These are phyloP conservation scores for Paramormyrops hopkinsi DNA, from an alignment of 2,797 vertebrate species.

Conservation along the genomic window DNA sequence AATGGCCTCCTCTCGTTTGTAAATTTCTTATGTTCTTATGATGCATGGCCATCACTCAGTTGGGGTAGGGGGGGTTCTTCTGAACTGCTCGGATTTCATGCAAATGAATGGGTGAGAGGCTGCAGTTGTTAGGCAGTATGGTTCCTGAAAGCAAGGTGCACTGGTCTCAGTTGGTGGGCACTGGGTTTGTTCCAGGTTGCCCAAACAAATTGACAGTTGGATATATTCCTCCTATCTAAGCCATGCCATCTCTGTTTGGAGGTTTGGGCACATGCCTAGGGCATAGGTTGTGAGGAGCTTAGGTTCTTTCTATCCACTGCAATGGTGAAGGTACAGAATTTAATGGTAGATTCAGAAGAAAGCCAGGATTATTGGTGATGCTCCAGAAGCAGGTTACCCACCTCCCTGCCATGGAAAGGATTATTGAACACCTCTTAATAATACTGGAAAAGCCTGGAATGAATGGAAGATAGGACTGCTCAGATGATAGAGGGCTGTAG, in stretches of 20 bases:
- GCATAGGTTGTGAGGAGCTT: not conserved
- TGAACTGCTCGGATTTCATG: not conserved
- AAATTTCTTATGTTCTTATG: not conserved
- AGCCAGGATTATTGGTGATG: not conserved
- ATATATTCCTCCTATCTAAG: not conserved
- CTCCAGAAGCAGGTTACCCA: not conserved
- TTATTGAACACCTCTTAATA: not conserved
- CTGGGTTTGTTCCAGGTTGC: not conserved
- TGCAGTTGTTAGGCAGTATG: not conserved
- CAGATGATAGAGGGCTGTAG: not conserved
- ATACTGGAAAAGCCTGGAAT: not conserved
- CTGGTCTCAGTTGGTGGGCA: not conserved
- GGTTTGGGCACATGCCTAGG: not conserved
- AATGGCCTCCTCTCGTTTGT: not conserved
- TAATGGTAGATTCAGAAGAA: not conserved
- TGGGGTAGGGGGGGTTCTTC: not conserved
- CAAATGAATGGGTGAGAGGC: not conserved
- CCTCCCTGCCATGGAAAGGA: not conserved
- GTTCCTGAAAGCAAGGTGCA: not conserved
- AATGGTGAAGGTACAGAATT: not conserved
- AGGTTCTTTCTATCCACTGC: not conserved
- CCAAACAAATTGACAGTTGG: not conserved
- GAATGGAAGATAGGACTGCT: not conserved
- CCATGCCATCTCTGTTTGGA: not conserved
- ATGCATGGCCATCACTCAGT: not conserved